Evolutionary conservation across 2,113 vertebrate genomes (phyloP), one percentile per base, ranked within the genome.

Genomic region (Ictalurus punctatus): DNA sequence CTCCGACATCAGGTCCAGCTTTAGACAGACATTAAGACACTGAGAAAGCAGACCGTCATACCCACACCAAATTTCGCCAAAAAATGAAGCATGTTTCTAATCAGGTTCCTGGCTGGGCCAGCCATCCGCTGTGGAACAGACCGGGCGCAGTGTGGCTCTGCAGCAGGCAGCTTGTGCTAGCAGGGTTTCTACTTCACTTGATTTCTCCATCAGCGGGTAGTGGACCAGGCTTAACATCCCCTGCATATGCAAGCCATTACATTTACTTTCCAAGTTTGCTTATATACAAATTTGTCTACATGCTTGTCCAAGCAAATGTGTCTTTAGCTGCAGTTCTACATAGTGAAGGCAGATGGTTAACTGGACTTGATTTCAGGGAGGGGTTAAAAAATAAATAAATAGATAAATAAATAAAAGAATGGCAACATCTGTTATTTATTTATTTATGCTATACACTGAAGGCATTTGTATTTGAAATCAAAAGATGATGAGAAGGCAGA

Each of bases 201-300:
- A 95, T 95, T 95, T 95, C 95, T 95, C 94, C 93, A 95, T 95
- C 96, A 94, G 95, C 90, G 88, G 94, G 95, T 91, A 93, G 85
- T 91, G 86, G 59, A 91, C 86, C 85, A 19, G 40, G 34, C 87
- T 84, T 76, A 92, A 84, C 67, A 90, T 90, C 92, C 90, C 91
- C 89, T 90, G 91, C 90, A 91, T 93, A 87, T 81, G 63, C 6
- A 69, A 89, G 73, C 59, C 34, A 79, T 79, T 54, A 44, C 86
- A 83, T 59, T 73, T 48, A 63, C 71, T 86, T 86, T 86, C 40
- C 48, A 61, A 69, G 78, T 58, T 54, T 59, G 79, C 25, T 54
- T 56, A 54, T 21, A 25, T 14, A 27, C 48, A 71, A 69, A 40
- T 56, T 14, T 76, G 63, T 78, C 76, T 5, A 48, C 44, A 37